These are phyloP conservation scores for Ferrisia virgata DNA, from an alignment of 2,888 invertebrate genomes.

Conservation along the genomic window DNA sequence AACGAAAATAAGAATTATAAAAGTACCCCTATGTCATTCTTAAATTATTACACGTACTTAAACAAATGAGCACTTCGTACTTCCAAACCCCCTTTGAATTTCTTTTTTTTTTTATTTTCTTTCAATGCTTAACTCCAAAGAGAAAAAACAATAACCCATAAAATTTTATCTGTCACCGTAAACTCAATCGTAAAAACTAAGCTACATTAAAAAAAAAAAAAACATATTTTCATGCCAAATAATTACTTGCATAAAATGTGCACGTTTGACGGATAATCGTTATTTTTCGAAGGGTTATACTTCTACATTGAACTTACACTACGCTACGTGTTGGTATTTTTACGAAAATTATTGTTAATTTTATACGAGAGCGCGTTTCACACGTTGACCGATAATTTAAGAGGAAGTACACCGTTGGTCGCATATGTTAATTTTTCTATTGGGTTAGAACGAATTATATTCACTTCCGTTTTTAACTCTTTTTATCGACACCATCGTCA, in stretches of 20 bases:
- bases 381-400: constrained; percentile 29
- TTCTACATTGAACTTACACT: not conserved
- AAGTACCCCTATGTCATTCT: no score
- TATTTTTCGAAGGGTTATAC: not conserved
- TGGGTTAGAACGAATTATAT: constrained; percentile 33
- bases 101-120: not conserved
- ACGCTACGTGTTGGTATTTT: not conserved
- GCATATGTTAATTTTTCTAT: constrained; percentile 33
- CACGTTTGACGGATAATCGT: not conserved
- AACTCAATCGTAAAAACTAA: not conserved
- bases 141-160: not conserved
- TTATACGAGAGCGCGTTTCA: constrained; percentile 6
- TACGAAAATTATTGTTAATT: constrained; percentile 19
- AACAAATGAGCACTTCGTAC: not conserved
- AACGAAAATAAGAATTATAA: no score
- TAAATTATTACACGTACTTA: no score
- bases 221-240: constrained; percentile 24
- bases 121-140: not conserved
- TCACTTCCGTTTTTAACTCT: not conserved
- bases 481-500: constrained; percentile 24
- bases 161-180: not conserved
- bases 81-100: not conserved
- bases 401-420: constrained; percentile 26
- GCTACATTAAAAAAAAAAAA: not conserved
- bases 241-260: not conserved